Evolutionary conservation across 1,140 invertebrate species (phyloP).

Genomic region (Brachionus paranguensis): DNA sequence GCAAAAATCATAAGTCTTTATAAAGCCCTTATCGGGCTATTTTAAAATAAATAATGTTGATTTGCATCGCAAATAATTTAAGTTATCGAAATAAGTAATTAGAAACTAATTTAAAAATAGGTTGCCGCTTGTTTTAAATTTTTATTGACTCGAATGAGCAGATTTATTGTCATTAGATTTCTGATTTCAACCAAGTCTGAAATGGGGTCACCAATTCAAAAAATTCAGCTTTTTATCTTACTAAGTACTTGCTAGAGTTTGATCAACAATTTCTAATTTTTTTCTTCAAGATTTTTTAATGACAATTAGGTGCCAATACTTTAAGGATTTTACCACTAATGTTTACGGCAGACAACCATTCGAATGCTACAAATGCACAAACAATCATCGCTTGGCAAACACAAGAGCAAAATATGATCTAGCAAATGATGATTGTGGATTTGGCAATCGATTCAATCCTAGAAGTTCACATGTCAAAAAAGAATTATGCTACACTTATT

Average conservation of each 20-base stretch:
- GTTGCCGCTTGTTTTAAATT: not conserved
- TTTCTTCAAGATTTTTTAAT: not conserved
- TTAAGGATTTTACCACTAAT: conserved; percentile 34
- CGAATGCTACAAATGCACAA: conserved; percentile 38
- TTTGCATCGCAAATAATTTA: not conserved
- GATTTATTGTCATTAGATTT: not conserved
- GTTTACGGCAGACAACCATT: conserved; percentile 35
- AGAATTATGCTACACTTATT: conserved; percentile 30
- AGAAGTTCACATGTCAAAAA: not conserved
- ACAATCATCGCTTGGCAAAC: not conserved
- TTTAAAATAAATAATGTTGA: not conserved
- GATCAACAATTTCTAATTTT: not conserved
- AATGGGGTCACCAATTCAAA: not conserved
- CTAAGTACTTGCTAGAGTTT: not conserved
- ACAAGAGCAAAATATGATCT: not conserved
- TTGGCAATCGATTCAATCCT: conserved; percentile 7
- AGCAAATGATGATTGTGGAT: conserved; percentile 1
- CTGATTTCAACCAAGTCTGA: not conserved
- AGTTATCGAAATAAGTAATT: not conserved
- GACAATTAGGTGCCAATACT: not conserved
- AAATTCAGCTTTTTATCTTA: not conserved
- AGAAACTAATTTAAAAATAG: not conserved
- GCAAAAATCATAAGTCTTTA: not conserved
- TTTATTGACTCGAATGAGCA: not conserved
- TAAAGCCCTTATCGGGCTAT: not conserved